A percentile compares a stretch with the other conserved stretches of the same genome.
Evolutionary conservation across 1,140 invertebrate species (phyloP).

Genomic region (Neuroterus valhalla): DNA sequence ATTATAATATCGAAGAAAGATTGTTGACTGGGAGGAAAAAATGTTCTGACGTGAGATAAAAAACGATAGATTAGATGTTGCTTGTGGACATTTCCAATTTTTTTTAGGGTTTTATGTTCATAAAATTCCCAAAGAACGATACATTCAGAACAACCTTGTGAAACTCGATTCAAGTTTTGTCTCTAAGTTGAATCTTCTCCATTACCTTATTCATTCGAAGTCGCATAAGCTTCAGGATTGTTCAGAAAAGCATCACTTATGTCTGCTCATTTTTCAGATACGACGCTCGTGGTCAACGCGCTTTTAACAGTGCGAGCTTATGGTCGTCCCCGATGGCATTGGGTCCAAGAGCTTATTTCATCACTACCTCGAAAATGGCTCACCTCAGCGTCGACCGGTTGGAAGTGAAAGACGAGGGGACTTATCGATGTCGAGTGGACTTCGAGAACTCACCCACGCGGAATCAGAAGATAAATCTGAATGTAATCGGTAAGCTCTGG

Average conservation of each 20-base stretch:
- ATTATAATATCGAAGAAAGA: no score
- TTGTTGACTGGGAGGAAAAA: no score
- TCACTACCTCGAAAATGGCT: slow-evolving; percentile 68
- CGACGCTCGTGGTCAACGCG: slow-evolving; percentile 67
- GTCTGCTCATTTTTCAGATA: slow-evolving; percentile 62
- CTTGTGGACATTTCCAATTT: no score
- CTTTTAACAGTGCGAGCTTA: slow-evolving; percentile 60
- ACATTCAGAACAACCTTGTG: no score
- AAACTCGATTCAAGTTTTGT: no score
- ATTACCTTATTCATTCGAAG: no score
- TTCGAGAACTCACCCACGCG: slow-evolving; percentile 77
- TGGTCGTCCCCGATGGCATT: slow-evolving; percentile 71
- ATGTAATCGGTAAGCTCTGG: slow-evolving; percentile 75
- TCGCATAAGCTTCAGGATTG: no score
- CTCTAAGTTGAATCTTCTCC: no score
- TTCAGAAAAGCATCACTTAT: neutral
- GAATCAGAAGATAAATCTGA: slow-evolving; percentile 76
- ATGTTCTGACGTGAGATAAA: no score
- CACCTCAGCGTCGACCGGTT: slow-evolving; percentile 75
- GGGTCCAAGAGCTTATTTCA: slow-evolving; percentile 72
- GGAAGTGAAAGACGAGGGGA: slow-evolving; percentile 73
- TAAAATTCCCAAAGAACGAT: no score
- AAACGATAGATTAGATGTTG: no score
- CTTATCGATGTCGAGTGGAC: slow-evolving; percentile 78
- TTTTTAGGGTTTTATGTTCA: no score